Base-by-base conservation (phyloP, 1,140 invertebrate genomes). In the Platyscapa corneri region DNA sequence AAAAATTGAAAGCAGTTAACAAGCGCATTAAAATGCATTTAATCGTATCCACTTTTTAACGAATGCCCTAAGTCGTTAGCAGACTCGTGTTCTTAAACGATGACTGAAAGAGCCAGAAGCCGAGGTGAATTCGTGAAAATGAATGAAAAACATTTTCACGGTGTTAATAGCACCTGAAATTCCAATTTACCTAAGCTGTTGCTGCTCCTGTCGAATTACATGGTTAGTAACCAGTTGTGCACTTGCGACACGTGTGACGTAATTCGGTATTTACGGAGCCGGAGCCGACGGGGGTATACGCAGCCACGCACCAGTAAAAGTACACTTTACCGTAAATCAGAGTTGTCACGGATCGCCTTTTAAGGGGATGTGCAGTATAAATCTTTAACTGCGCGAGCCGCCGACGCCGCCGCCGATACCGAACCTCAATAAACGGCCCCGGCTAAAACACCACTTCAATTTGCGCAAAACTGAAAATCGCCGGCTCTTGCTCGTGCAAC, bases 181-280 rank as follows among this genome's bases (percentile, higher is more conserved):
- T 49, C 42, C 83, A 78, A 84, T 77, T 78, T 78, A 34, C 64
- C 34, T 53, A 84, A 60, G 46, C 74, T 34, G 42, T 3, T 56
- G 46, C 14, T 23, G 75, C 46, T 34, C 16, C 27, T 56, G 46
- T 8, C 32, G n/a, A 77, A 53, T 77, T 56, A 56, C 75, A 77
- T 32, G 18, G 42, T 14, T 23, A 20, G 49, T 80, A 85, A 85
- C 84, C 77, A 76, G 84, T 85, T 75, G 77, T 39, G 78, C 37
- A 67, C 67, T 85, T 85, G 78, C 78, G 78, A 85, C 78, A 85
- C 70, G 39, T 72, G 70, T 60, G 83, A 74, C 77, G 83, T 74
- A 85, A 85, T 85, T 74, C 60, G 30, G n/a, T 37, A 12, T 60
- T 56, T 14, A n/a, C 30, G 39, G 23, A 39, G 23, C 23, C 70